Conservation (phyloP, 2,113 vertebrate species). For the Callionymus lyra region DNA sequence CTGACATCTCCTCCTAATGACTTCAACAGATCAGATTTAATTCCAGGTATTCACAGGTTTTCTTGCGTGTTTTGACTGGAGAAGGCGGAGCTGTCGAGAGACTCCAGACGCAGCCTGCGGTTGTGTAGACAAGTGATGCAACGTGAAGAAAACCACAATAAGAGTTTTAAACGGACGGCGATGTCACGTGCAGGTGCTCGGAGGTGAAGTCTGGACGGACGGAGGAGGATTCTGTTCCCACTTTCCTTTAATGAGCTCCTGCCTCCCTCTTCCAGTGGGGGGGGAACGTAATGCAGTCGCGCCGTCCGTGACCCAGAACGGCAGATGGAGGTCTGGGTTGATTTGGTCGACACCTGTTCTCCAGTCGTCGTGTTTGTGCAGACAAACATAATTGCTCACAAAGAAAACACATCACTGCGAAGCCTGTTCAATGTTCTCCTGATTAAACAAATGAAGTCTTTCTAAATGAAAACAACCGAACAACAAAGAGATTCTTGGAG, state of each 20-base stretch:
- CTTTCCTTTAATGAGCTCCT: constrained; percentile 29
- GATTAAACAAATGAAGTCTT: too few relatives aligned
- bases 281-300: constrained; percentile 25
- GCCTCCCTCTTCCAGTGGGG: constrained; percentile 16
- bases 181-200: constrained; percentile 28
- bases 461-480: too few relatives aligned
- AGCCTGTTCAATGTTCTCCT: background rate
- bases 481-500: too few relatives aligned
- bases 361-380: constrained; percentile 25
- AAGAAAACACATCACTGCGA: too few relatives aligned
- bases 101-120: constrained; percentile 15
- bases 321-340: constrained; percentile 25
- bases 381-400: constrained; percentile 11
- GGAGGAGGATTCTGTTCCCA: constrained; percentile 20
- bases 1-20: constrained; percentile 44
- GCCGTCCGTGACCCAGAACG: constrained; percentile 38
- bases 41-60: constrained; percentile 32
- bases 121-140: constrained; percentile 27
- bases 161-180: constrained; percentile 30
- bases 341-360: constrained; percentile 37
- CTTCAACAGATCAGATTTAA: constrained; percentile 34
- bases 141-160: constrained; percentile 33
- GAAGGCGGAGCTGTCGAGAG: constrained; percentile 16
- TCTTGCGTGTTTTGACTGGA: constrained; percentile 18
- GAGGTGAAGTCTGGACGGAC: constrained; percentile 20